A percentile compares a stretch with the other conserved stretches of the same genome.
Conservation (phyloP, 2,888 invertebrate species). For the Torymus auratus region DNA sequence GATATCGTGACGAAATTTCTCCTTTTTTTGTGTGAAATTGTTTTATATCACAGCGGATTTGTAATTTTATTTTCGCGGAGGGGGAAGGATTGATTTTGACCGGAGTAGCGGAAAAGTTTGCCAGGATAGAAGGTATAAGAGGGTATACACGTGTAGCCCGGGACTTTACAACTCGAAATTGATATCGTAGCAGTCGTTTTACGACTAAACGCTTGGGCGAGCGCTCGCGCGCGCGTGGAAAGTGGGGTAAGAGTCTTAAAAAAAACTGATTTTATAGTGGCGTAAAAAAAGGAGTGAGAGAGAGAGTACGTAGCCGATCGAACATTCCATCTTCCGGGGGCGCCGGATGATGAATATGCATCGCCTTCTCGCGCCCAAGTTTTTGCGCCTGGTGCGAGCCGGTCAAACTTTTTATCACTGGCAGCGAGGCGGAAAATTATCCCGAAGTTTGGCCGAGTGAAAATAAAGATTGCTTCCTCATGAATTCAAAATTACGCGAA, state of each 20-base stretch:
- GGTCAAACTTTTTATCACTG: slow-evolving; percentile 27
- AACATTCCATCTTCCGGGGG: slow-evolving; percentile 11
- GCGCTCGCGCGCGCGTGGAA: neutral
- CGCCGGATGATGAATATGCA: slow-evolving; percentile 30
- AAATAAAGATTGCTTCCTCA: neutral
- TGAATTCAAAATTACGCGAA: too few relatives aligned
- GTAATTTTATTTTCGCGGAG: too few relatives aligned
- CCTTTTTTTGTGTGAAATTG: neutral
- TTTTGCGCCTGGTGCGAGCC: neutral
- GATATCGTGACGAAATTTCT: neutral
- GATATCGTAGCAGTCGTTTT: slow-evolving; percentile 17
- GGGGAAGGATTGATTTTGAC: neutral
- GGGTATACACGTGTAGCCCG: too few relatives aligned
- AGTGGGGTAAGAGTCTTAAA: slow-evolving; percentile 14
- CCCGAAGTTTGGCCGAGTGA: neutral
- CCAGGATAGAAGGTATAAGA: neutral
- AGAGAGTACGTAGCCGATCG: slow-evolving; percentile 18
- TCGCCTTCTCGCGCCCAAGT: slow-evolving; percentile 15
- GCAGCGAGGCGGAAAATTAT: slow-evolving; percentile 33
- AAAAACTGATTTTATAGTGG: slow-evolving; percentile 28
- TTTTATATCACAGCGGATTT: too few relatives aligned
- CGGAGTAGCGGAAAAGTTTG: neutral
- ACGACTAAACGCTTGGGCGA: neutral
- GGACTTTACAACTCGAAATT: slow-evolving; percentile 9
- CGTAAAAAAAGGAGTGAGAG: neutral